Conservation (phyloP, 2,888 invertebrate genomes). For the Anorthoa munda region DNA sequence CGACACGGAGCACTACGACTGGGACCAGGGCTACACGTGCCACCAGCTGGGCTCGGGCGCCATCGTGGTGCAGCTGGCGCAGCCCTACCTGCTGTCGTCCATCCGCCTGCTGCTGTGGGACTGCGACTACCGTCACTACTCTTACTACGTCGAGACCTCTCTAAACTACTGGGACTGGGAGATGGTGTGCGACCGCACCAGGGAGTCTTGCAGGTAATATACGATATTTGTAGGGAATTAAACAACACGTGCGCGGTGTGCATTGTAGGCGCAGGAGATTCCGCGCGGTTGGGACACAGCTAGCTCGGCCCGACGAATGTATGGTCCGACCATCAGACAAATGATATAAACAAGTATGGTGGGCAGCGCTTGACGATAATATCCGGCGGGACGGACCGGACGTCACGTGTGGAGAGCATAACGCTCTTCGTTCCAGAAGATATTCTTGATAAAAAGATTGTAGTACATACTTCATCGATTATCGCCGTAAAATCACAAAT, state of each 20-base stretch:
- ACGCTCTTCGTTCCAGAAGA: too few species aligned
- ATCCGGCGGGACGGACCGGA: too few species aligned
- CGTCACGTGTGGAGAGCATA: too few species aligned
- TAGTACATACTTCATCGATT: neutral
- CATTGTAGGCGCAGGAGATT: too few species aligned
- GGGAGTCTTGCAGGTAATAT: conserved; percentile 93
- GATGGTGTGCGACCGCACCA: conserved; percentile 96
- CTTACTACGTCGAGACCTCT: conserved; percentile 98
- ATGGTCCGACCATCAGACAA: too few species aligned
- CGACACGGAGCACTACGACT: conserved; percentile 98
- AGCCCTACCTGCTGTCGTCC: conserved; percentile 98
- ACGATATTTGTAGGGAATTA: too few species aligned
- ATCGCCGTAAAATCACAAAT: neutral
- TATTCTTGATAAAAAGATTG: too few species aligned
- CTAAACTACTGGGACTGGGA: conserved; percentile 98
- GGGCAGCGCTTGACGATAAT: too few species aligned
- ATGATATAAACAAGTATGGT: too few species aligned
- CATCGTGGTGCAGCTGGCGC: conserved; percentile 98
- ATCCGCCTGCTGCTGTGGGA: conserved; percentile 99
- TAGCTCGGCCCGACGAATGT: too few species aligned
- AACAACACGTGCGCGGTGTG: too few species aligned
- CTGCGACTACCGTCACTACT: conserved; percentile 98
- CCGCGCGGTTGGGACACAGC: too few species aligned
- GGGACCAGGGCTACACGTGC: conserved; percentile 99
- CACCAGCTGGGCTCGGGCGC: conserved; percentile 98